Conservation (phyloP, 53 echinoderm and acorn worm genomes). For the Temnopleurus reevesii region DNA sequence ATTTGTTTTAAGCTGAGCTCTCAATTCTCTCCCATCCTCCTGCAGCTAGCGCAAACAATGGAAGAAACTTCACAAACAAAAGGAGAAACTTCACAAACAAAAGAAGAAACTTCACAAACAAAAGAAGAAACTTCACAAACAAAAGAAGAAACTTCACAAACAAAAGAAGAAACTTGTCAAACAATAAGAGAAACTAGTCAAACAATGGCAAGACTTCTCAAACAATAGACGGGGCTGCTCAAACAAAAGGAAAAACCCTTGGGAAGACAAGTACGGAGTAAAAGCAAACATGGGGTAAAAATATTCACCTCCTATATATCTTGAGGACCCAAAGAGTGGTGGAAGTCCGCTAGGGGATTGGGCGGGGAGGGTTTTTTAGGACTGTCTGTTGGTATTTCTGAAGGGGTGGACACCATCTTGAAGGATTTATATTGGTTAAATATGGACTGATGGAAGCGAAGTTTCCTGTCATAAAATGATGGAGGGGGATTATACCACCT, state of each 20-base stretch:
- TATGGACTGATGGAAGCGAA: too few relatives aligned
- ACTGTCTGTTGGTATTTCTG: too few relatives aligned
- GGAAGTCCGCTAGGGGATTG: not conserved
- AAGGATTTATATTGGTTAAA: too few relatives aligned
- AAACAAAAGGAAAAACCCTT: conserved; percentile 52
- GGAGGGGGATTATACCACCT: too few relatives aligned
- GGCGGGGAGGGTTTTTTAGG: not conserved
- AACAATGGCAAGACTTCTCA: conserved; percentile 46
- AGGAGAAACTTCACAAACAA: not conserved
- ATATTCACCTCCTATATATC: not conserved
- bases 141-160: conserved; percentile 25
- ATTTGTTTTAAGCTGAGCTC: conserved; percentile 55
- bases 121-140: not conserved
- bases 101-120: conserved; percentile 19
- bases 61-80: too few relatives aligned
- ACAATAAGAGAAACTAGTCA: conserved; percentile 29
- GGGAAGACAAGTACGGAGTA: conserved; percentile 25
- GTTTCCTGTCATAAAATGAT: too few relatives aligned
- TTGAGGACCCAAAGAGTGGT: not conserved
- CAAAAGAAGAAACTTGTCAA: conserved; percentile 43
- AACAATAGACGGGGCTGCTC: conserved; percentile 40
- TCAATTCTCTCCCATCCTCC: not conserved
- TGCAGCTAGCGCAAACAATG: conserved; percentile 31
- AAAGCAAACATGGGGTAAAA: conserved; percentile 41
- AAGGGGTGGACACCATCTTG: too few relatives aligned